Base-by-base conservation (phyloP, 2,113 vertebrate genomes). In the Anarrhichthys ocellatus region DNA sequence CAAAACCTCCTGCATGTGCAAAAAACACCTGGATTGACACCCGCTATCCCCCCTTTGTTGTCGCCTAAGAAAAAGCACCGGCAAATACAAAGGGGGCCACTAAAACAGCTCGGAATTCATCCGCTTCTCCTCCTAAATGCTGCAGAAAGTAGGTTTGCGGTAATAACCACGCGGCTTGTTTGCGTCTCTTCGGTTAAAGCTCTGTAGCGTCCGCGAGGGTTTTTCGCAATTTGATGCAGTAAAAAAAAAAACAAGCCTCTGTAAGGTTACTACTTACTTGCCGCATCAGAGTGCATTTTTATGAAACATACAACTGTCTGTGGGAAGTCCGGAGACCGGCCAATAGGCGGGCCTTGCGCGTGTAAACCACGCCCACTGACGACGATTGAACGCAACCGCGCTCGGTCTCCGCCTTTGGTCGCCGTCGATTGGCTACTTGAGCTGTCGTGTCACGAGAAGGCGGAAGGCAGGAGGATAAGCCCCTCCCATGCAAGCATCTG, bases 211-310 rank as follows among this genome's bases (percentile, higher is more conserved):
- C 69, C 6, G 2, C 9, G 14, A 81, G 56, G 38, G 14, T 10
- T 34, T 34, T 34, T 68, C 32, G 5, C 4, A 50, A 67, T 56
- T 56, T 10, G 44, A 69, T 44, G 54, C 48, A 58, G 24, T 85
- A 84, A 90, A 91, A 34, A 34, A 34, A 34, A 34, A 5, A 34
- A 34, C 6, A 34, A 76, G 81, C 66, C 56, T 64, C 71, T 66
- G 82, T 73, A 85, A 72, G 84, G 87, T 73, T 90, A 66, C 77
- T 96, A 99, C 98, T 98, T 97, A 99, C 98, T 98, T 97, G 98
- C 97, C 96, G 97, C 96, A 99, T 99, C 97, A 96, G 98, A 98
- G 97, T 99, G 97, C 98, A 99, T 99, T 97, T 99, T 99, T 96
- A 97, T 96, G 95, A 96, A 96, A 95, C 95, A 94, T 94, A 95